These are phyloP conservation scores for Camponotus fellah DNA, from an alignment of 2,888 invertebrate genomes.

Conservation along the genomic window DNA sequence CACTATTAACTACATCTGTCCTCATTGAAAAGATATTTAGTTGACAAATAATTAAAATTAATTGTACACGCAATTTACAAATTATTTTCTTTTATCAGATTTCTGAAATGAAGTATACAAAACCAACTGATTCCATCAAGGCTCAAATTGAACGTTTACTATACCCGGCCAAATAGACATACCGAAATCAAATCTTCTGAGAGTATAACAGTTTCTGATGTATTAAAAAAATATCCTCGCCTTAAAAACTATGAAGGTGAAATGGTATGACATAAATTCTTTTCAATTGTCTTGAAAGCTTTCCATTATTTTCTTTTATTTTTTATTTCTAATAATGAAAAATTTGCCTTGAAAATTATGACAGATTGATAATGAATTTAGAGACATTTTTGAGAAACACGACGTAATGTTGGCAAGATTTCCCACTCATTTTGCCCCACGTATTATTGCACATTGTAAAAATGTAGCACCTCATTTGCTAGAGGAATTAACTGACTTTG, in stretches of 20 bases:
- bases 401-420: constrained; percentile 1
- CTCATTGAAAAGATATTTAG: background rate
- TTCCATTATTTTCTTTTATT: background rate
- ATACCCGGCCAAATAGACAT: background rate
- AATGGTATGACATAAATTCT: constrained; percentile 3
- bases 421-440: background rate
- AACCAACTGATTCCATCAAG: background rate
- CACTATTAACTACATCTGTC: background rate
- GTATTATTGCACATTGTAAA: constrained; percentile 4
- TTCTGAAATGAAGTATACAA: background rate
- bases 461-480: constrained; percentile 8
- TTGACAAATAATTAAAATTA: background rate
- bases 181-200: constrained; percentile 7
- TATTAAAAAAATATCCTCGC: constrained; percentile 5
- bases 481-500: background rate
- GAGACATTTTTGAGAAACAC: background rate
- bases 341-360: background rate
- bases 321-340: background rate
- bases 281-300: background rate
- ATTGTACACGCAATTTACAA: background rate
- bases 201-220: background rate
- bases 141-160: background rate
- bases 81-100: background rate
- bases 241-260: background rate
- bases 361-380: constrained; percentile 1